phyloP scores from a whole-genome alignment of 2,113 vertebrate species.

The Baryphthengus martii region DNA sequence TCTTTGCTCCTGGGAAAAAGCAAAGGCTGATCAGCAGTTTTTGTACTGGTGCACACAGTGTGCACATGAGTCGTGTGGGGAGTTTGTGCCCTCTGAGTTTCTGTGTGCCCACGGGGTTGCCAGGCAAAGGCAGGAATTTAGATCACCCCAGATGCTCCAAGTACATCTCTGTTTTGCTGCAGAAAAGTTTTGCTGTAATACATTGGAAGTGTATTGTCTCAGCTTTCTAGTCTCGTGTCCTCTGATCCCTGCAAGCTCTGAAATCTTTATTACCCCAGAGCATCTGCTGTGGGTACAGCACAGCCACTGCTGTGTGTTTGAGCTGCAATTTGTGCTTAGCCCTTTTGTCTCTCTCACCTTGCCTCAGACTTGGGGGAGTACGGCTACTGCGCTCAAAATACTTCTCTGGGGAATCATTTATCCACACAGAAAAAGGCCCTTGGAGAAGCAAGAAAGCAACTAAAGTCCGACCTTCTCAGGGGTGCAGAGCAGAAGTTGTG shows the following conservation, averaged over 20 bases:
- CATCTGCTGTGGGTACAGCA: background rate
- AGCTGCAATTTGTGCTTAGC: background rate
- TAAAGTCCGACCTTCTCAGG: background rate
- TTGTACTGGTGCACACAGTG: background rate
- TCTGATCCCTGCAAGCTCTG: background rate
- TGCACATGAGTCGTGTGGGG: accelerated
- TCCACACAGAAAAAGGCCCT: background rate
- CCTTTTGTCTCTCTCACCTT: background rate
- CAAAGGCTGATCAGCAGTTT: background rate
- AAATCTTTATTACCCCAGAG: background rate
- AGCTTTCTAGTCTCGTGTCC: background rate
- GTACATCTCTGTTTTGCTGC: background rate
- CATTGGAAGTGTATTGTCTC: background rate
- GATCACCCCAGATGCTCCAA: accelerated
- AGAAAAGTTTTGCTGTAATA: background rate
- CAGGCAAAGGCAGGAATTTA: background rate
- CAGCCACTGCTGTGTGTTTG: background rate
- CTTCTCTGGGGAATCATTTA: background rate
- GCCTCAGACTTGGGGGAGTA: background rate
- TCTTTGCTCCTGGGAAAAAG: background rate
- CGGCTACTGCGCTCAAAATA: background rate
- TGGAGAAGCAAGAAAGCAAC: background rate
- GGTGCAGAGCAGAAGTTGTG: background rate
- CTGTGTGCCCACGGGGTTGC: background rate
- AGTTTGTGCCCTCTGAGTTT: background rate